Conservation (phyloP, 2,888 invertebrate genomes). For the Eueremaeus valkanovi region DNA sequence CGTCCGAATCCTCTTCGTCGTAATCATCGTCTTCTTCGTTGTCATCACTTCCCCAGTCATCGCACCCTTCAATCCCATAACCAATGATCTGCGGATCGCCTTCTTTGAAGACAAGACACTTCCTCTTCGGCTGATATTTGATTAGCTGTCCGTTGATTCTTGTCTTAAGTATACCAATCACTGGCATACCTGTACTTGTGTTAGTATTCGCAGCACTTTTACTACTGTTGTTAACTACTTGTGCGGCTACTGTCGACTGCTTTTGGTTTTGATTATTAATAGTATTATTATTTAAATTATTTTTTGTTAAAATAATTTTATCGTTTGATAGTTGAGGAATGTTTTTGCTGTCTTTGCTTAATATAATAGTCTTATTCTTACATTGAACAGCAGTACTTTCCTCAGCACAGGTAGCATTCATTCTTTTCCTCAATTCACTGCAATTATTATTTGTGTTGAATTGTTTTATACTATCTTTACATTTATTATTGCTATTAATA, state of each 20-base stretch:
- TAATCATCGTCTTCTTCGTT: neutral
- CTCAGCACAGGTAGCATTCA: no score
- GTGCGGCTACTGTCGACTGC: neutral
- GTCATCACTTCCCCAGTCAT: neutral
- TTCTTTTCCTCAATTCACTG: neutral
- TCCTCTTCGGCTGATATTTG: neutral
- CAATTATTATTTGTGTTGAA: constrained; percentile 1
- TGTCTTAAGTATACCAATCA: neutral
- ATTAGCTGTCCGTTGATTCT: neutral
- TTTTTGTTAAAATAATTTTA: neutral
- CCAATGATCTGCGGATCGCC: constrained; percentile 35
- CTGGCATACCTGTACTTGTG: neutral
- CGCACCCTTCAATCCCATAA: constrained; percentile 27
- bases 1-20: constrained; percentile 22
- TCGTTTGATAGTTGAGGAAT: neutral
- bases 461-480: neutral
- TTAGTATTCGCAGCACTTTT: neutral
- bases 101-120: constrained; percentile 18
- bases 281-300: neutral
- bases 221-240: neutral
- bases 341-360: neutral
- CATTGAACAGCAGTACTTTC: no score
- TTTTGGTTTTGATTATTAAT: neutral
- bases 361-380: no score
- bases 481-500: neutral